These are phyloP conservation scores for Ophion ellenae DNA, from an alignment of 2,888 invertebrate species.

Conservation along the genomic window DNA sequence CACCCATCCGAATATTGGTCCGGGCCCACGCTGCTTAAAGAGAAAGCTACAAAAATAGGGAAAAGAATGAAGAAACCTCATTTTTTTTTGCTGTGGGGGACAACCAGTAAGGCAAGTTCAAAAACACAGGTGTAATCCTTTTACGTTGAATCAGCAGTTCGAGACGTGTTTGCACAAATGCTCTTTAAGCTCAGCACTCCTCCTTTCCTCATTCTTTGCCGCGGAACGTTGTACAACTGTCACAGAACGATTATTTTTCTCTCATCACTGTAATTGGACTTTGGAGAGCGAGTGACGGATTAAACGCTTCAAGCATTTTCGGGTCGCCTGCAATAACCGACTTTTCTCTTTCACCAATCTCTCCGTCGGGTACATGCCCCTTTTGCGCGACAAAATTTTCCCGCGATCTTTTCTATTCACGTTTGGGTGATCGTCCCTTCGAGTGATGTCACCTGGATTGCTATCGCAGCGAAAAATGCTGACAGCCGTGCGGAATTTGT, in stretches of 20 bases:
- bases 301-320: constrained; percentile 35
- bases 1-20: too few species aligned
- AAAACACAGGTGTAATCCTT: constrained; percentile 30
- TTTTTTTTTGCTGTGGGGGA: neutral
- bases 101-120: constrained; percentile 50
- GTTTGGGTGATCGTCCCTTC: neutral
- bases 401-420: too few species aligned
- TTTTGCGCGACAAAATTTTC: too few species aligned
- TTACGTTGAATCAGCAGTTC: constrained; percentile 9
- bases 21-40: too few species aligned
- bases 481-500: neutral
- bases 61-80: neutral
- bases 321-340: neutral
- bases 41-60: too few species aligned
- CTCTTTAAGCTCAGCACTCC: neutral
- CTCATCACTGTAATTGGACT: constrained; percentile 29
- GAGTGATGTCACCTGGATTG: too few species aligned
- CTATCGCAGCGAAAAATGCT: neutral
- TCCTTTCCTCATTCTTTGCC: neutral
- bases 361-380: too few species aligned
- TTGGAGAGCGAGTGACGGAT: constrained; percentile 38
- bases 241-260: constrained; percentile 28
- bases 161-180: constrained; percentile 22
- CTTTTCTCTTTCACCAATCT: neutral
- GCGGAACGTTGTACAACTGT: constrained; percentile 11